These are phyloP conservation scores for Ectemnius continuus DNA, from an alignment of 2,888 invertebrate genomes.

Conservation along the genomic window DNA sequence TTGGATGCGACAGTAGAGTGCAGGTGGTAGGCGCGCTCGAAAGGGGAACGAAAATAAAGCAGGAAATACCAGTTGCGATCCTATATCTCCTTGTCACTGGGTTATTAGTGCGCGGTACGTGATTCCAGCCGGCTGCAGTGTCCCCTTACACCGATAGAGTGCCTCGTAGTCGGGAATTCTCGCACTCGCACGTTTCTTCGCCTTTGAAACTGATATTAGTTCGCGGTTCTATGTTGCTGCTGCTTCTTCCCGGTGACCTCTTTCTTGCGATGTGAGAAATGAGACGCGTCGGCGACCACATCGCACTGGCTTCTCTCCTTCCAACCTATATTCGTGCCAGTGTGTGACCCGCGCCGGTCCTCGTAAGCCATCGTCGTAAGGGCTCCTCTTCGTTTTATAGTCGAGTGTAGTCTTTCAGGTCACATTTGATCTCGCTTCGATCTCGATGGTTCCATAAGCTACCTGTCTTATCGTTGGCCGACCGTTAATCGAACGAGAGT, in stretches of 20 bases:
- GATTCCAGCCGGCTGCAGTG: constrained; percentile 16
- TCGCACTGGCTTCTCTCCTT: constrained; percentile 12
- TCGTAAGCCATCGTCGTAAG: too few relatives aligned
- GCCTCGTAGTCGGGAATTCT: too few relatives aligned
- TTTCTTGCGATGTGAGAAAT: constrained; percentile 40
- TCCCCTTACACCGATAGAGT: neutral
- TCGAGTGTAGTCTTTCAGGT: too few relatives aligned
- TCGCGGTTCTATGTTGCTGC: neutral
- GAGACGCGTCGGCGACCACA: constrained; percentile 28
- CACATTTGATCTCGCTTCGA: neutral
- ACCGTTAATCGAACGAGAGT: constrained; percentile 3
- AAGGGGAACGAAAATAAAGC: constrained; percentile 2
- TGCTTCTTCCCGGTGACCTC: constrained; percentile 14
- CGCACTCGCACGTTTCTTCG: too few relatives aligned
- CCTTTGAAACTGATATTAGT: too few relatives aligned
- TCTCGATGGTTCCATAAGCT: neutral
- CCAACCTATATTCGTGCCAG: neutral
- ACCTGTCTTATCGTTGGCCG: too few relatives aligned
- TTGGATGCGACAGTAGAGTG: too few relatives aligned
- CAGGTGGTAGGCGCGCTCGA: constrained; percentile 1
- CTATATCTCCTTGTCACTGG: constrained; percentile 14
- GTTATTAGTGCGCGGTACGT: neutral
- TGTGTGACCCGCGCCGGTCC: too few relatives aligned
- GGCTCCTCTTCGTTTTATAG: too few relatives aligned
- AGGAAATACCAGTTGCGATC: constrained; percentile 2